A percentile compares a stretch with the other conserved stretches of the same genome.
Conservation (phyloP, 1,140 invertebrate genomes). For the Hypothenemus hampei region DNA sequence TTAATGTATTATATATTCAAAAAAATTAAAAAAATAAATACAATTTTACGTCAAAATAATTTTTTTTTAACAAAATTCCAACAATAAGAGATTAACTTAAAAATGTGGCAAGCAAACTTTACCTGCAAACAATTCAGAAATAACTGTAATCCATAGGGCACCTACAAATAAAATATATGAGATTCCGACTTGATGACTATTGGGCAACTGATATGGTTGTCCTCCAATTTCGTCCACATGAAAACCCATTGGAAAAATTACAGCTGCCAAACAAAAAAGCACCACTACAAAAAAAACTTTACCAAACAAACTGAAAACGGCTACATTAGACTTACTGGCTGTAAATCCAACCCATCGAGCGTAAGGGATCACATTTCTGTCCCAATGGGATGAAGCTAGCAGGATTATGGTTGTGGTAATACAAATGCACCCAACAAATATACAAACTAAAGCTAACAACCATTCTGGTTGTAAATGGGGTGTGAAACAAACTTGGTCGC, state of each 20-base stretch:
- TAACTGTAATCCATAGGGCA: slow-evolving; percentile 92
- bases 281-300: slow-evolving; percentile 80
- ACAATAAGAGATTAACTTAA: no score
- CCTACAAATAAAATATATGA: slow-evolving; percentile 94
- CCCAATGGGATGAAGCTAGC: slow-evolving; percentile 83
- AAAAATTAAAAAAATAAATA: no score
- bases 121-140: slow-evolving; percentile 94
- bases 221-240: slow-evolving; percentile 93
- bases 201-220: slow-evolving; percentile 90
- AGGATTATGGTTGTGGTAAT: slow-evolving; percentile 88
- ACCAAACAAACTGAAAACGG: no score
- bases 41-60: no score
- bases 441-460: slow-evolving; percentile 84
- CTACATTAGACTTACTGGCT: slow-evolving; percentile 88
- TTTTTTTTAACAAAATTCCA: no score
- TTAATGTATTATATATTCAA: no score
- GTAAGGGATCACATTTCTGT: slow-evolving; percentile 83
- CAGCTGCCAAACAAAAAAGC: slow-evolving; percentile 90
- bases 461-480: slow-evolving; percentile 85
- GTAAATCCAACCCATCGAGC: slow-evolving; percentile 94
- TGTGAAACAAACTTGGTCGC: slow-evolving; percentile 81
- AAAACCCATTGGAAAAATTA: slow-evolving; percentile 95
- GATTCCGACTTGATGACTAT: slow-evolving; percentile 92
- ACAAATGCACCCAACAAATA: slow-evolving; percentile 88
- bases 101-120: slow-evolving; percentile 96